Base-by-base conservation (phyloP, 2,888 invertebrate genomes). In the Brenthis daphne region DNA sequence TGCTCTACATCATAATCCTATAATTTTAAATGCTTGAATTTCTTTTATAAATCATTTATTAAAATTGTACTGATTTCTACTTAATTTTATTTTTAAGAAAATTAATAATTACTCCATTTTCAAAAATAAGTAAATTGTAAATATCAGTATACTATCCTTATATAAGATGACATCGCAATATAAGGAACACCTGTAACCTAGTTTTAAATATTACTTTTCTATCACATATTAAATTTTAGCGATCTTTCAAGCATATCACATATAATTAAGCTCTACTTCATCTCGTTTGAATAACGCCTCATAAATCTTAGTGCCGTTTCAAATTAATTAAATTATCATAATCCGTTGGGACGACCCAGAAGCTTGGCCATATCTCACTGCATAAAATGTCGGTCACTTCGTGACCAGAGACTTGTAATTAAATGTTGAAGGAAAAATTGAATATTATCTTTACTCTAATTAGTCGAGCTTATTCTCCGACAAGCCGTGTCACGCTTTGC, bases 311-410 rank as follows among this genome's bases (percentile, higher is more conserved):
- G 64, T 70, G 65, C 68, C 70, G 70, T 70, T 73, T 61, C 37
- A 60, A 64, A 70, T 72, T 72, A 73, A 70, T 61, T 64, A 60
- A 70, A 72, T 73, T 73, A 73, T 68, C 72, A 73, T 73, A 73
- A 70, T 70, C 72, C 70, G 72, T 68, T 70, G 65, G 53, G 50
- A 60, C 72, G 68, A 68, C 70, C 70, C 63, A 68, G 70, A 68
- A 70, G 61, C 61, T 53, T 16, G 53, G 61, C 48, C 69, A 72
- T 70, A 72, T 67, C 69, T 63, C 67, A 71, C 66, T 33, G 68
- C 43, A 55, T 67, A 57, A 57, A 56, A 68, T 67, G 57, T 70
- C 67, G 67, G 71, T 61, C 71, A 69, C 12, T 48, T 65, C 63
- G 65, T 70, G 64, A 61, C 60, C 58, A 61, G 48, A 29, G 48